phyloP scores from a whole-genome alignment of 1,140 invertebrate species.

The Pseudoatta argentina region DNA sequence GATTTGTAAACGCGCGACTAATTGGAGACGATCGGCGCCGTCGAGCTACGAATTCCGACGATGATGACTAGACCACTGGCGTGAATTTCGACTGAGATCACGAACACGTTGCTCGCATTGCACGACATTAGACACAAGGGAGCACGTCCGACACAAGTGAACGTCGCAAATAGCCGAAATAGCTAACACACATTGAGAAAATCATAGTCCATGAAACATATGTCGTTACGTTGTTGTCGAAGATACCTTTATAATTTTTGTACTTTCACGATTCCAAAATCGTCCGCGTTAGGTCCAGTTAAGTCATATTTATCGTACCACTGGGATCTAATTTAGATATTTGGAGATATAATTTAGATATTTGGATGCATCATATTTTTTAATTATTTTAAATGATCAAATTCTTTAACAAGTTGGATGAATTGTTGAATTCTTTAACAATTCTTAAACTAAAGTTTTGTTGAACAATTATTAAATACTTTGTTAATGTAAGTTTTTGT shows the following conservation, averaged over 20 bases:
- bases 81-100: slow-evolving; percentile 31
- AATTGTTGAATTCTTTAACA: neutral
- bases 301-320: neutral
- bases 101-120: slow-evolving; percentile 58
- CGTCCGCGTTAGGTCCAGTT: neutral
- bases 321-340: neutral
- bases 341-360: too few relatives aligned
- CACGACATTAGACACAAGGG: slow-evolving; percentile 42
- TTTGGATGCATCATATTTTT: slow-evolving; percentile 2
- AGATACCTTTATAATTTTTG: slow-evolving; percentile 53
- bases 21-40: slow-evolving; percentile 41
- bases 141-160: slow-evolving; percentile 55
- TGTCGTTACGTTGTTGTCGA: slow-evolving; percentile 71
- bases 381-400: neutral
- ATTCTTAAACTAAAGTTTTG: neutral
- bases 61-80: slow-evolving; percentile 37
- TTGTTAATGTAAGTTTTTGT: neutral
- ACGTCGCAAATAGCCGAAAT: slow-evolving; percentile 75
- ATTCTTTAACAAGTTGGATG: neutral
- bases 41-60: slow-evolving; percentile 59
- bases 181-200: slow-evolving; percentile 69
- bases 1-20: slow-evolving; percentile 51
- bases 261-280: slow-evolving; percentile 57
- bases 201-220: slow-evolving; percentile 64
- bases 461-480: neutral